Base-by-base conservation (phyloP, 2,113 vertebrate species). In the Noturus placidus region DNA sequence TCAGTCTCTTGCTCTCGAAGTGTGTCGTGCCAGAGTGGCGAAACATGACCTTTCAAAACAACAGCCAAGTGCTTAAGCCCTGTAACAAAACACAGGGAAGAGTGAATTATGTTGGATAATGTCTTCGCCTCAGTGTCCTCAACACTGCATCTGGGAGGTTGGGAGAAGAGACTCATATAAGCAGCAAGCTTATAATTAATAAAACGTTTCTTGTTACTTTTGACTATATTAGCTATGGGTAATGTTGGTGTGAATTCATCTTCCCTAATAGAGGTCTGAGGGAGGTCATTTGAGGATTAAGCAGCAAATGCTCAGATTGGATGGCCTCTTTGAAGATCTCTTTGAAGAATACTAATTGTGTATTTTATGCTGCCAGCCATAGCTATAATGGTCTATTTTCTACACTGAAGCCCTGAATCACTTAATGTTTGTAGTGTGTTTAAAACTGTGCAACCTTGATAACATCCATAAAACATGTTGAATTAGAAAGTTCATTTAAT, bases 31-130 rank as follows among this genome's bases (percentile, higher is more conserved):
- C 81, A 56, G 57, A 38, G 57, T 46, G 13, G 38, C 83, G 80
- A 87, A 83, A 67, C 82, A 84, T 38, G 30, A 84, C 46, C 70
- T 87, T 87, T 83, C 46, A 77, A 65, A 87, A 78, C 81, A 83
- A 87, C 19, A 83, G 57, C 57, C 30, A 22, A 30, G 19, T 5
- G 57, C 69, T 38, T 87, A 83, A 87, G 69, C 80, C 15, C 56
- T 74, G 38, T 83, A 83, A 83, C 67, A 14, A 82, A 87, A 87
- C 79, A 83, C 69, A 54, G 70, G 20, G 57, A 83, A 76, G 33
- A 87, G 50, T 50, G 30, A 63, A 54, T 83, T 65, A 52, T 65
- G 50, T 54, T 59, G 85, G 46, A 81, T 79, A 17, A 42, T 27
- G 33, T 42, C 57, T 86, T 25, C 0, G 9, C 30, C 77, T 81